Evolutionary conservation across 2,797 vertebrate species (phyloP).

Genomic region (Staurois parvus): DNA sequence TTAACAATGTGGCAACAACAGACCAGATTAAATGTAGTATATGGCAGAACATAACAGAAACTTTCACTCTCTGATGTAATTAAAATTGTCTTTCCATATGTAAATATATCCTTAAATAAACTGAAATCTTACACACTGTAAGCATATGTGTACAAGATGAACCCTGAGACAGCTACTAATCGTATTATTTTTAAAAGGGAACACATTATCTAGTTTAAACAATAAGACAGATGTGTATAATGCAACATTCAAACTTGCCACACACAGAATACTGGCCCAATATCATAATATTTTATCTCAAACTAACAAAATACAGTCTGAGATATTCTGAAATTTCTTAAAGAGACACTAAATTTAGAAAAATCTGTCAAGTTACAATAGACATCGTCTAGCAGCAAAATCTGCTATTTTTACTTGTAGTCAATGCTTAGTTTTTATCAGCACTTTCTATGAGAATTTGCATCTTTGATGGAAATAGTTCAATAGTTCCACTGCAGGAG

Average conservation of each 20-base stretch:
- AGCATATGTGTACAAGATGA: conserved; percentile 46
- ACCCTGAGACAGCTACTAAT: conserved; percentile 11
- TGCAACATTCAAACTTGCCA: not conserved
- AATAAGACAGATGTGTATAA: not conserved
- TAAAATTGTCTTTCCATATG: conserved; percentile 39
- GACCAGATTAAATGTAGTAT: conserved; percentile 26
- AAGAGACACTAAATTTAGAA: not conserved
- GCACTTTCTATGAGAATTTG: too few relatives aligned
- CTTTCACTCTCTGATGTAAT: conserved; percentile 26
- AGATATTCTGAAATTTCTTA: too few relatives aligned
- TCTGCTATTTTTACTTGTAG: too few relatives aligned
- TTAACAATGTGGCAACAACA: conserved; percentile 25
- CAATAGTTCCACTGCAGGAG: too few relatives aligned
- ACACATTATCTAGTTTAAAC: conserved; percentile 1
- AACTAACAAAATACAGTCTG: not conserved
- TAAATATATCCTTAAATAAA: conserved; percentile 30
- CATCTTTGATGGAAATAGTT: too few relatives aligned
- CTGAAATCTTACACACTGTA: conserved; percentile 10
- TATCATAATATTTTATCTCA: not conserved
- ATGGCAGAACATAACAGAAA: conserved; percentile 55
- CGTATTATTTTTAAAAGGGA: not conserved
- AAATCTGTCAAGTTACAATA: not conserved
- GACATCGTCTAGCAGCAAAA: too few relatives aligned
- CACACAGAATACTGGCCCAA: not conserved
- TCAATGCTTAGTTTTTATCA: too few relatives aligned